Conservation (phyloP, 2,797 vertebrate genomes). For the Prunella strophiata region DNA sequence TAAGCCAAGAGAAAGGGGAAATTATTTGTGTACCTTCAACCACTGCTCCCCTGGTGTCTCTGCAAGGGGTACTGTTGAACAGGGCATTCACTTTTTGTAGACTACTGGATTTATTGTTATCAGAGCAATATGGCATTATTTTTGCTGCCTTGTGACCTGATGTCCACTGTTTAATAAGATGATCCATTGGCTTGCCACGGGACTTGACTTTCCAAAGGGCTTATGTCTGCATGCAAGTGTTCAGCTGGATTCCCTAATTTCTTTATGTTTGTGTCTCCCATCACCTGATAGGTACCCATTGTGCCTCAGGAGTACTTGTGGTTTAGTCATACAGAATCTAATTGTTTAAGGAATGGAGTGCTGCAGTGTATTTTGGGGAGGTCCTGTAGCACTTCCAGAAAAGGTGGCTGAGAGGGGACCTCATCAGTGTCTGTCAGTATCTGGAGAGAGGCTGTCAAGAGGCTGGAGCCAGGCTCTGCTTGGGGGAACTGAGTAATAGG, state of each 20-base stretch:
- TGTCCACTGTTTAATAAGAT: neutral
- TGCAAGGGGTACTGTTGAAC: neutral
- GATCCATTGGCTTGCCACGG: neutral
- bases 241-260: neutral
- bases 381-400: neutral
- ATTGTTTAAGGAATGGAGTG: neutral
- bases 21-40: neutral
- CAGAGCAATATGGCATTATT: neutral
- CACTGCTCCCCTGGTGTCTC: neutral
- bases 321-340: neutral
- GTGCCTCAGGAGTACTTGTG: neutral
- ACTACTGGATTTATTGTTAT: neutral
- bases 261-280: fast-evolving
- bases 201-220: neutral
- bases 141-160: neutral
- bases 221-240: neutral
- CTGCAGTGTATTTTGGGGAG: neutral
- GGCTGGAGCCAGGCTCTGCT: neutral
- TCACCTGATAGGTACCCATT: neutral
- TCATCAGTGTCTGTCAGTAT: neutral
- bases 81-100: neutral
- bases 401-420: neutral
- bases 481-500: neutral
- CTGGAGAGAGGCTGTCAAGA: neutral
- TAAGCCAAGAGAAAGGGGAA: neutral